phyloP scores from a whole-genome alignment of 2,888 invertebrate species.

The Aporophyla lueneburgensis region DNA sequence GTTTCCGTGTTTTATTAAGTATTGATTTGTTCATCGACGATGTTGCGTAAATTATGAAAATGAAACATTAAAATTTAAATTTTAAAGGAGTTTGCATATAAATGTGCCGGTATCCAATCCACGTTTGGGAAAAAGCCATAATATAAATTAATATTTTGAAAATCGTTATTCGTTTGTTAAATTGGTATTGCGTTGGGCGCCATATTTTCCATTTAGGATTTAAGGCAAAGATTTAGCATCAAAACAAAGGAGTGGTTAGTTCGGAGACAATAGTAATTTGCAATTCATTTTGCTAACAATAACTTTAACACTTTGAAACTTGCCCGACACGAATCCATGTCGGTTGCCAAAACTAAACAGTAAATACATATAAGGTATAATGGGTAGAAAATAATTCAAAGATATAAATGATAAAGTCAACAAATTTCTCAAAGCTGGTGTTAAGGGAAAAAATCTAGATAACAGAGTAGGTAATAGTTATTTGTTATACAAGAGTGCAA shows the following conservation, averaged over 20 bases:
- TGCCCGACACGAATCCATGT: neutral
- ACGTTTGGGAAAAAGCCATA: neutral
- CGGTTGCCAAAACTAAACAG: slow-evolving; percentile 11
- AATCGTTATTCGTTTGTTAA: neutral
- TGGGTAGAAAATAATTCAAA: neutral
- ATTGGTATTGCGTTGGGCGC: neutral
- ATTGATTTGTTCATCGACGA: too few species aligned
- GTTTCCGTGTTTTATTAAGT: neutral
- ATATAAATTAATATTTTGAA: neutral
- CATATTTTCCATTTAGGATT: neutral
- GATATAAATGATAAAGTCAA: neutral
- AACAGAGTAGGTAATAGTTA: too few species aligned
- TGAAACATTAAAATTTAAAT: neutral
- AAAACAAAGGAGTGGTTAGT: neutral
- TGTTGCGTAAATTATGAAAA: neutral
- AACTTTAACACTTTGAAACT: neutral
- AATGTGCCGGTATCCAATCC: neutral
- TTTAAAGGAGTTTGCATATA: neutral
- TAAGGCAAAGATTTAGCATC: neutral
- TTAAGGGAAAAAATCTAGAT: neutral
- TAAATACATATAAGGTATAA: neutral
- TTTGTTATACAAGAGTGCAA: too few species aligned
- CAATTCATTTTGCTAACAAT: neutral
- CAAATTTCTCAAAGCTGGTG: neutral
- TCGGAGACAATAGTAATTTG: neutral